A percentile compares a stretch with the other conserved stretches of the same genome.
phyloP scores from a whole-genome alignment of 2,113 vertebrate species.

The Coregonus clupeaformis region DNA sequence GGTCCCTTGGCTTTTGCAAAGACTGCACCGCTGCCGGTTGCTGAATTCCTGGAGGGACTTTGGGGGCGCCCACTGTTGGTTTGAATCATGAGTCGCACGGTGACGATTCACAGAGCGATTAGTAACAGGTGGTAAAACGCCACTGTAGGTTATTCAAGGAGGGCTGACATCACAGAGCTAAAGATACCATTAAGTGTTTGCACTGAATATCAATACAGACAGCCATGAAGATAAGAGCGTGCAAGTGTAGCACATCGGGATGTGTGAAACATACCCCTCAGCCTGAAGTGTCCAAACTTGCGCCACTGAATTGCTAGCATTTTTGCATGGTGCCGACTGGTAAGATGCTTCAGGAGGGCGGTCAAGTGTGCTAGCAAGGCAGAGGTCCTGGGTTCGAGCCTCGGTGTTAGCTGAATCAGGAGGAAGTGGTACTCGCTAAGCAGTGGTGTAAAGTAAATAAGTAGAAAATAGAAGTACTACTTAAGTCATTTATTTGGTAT shows the following conservation, averaged over 20 bases:
- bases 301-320: too few species aligned
- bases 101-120: constrained; percentile 64
- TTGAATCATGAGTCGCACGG: constrained; percentile 61
- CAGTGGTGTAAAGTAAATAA: too few species aligned
- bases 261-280: too few species aligned
- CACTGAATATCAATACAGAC: constrained; percentile 43
- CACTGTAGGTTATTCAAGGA: constrained; percentile 56
- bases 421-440: too few species aligned
- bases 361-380: too few species aligned
- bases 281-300: too few species aligned
- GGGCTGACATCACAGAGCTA: constrained; percentile 53
- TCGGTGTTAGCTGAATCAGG: too few species aligned
- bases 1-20: constrained; percentile 54
- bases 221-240: constrained; percentile 42
- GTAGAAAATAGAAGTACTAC: too few species aligned
- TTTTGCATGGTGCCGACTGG: too few species aligned
- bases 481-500: too few species aligned
- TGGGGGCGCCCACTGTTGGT: constrained; percentile 55
- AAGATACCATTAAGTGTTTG: constrained; percentile 53
- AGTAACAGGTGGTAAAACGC: constrained; percentile 76
- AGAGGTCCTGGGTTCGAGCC: too few species aligned
- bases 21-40: constrained; percentile 35
- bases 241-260: constrained; percentile 4
- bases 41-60: constrained; percentile 60
- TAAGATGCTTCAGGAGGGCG: too few species aligned